Conservation (phyloP, 2,797 vertebrate genomes). For the Eurystomus glaucurus region DNA sequence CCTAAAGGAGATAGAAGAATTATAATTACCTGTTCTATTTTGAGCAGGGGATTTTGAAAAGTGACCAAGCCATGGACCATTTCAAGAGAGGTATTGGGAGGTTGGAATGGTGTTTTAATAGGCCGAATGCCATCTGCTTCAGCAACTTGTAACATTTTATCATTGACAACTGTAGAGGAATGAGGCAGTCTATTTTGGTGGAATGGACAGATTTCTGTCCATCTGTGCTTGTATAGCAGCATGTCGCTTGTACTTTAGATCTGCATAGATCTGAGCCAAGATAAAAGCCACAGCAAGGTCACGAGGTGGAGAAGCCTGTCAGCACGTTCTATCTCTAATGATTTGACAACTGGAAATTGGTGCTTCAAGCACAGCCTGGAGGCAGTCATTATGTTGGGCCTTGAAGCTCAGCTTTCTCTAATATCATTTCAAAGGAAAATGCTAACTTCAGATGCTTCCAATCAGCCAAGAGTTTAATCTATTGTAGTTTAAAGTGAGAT, state of each 20-base stretch:
- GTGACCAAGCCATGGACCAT: constrained; percentile 41
- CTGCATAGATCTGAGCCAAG: constrained; percentile 81
- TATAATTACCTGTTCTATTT: constrained; percentile 25
- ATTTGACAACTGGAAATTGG: constrained; percentile 79
- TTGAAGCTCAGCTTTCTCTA: constrained; percentile 65
- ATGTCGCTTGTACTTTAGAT: constrained; percentile 85
- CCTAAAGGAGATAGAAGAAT: not conserved
- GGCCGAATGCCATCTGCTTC: constrained; percentile 83
- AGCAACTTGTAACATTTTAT: constrained; percentile 84
- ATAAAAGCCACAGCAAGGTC: constrained; percentile 82
- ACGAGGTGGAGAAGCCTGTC: constrained; percentile 82
- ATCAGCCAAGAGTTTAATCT: constrained; percentile 65
- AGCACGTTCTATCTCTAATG: constrained; percentile 78
- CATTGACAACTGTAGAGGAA: constrained; percentile 82
- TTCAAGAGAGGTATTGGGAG: constrained; percentile 64
- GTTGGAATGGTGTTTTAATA: constrained; percentile 65
- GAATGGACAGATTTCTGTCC: constrained; percentile 89
- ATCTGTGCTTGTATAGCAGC: constrained; percentile 85
- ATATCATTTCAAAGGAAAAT: constrained; percentile 69
- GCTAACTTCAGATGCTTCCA: constrained; percentile 60
- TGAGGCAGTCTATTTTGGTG: constrained; percentile 79
- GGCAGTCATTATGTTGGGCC: constrained; percentile 74
- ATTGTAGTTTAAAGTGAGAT: constrained; percentile 32
- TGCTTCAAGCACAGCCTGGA: constrained; percentile 66
- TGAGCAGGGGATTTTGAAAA: constrained; percentile 46